Evolutionary conservation across 2,888 invertebrate species (phyloP).

Genomic region (Drosophila sordidula): DNA sequence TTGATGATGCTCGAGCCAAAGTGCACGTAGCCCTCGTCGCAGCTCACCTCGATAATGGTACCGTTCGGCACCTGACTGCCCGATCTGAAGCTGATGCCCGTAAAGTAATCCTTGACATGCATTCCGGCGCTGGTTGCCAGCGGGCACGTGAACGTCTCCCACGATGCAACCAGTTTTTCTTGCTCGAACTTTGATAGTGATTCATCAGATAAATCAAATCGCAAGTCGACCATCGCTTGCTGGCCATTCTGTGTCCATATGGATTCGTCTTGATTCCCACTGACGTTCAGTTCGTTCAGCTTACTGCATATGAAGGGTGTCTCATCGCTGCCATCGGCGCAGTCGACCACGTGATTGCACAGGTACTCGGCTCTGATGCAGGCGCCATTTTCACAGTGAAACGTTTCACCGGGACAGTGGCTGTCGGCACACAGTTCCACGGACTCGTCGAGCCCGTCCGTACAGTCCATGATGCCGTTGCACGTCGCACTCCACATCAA

Average conservation of each 20-base stretch:
- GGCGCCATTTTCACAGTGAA: slow-evolving; percentile 73
- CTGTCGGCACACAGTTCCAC: slow-evolving; percentile 60
- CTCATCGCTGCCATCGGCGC: slow-evolving; percentile 47
- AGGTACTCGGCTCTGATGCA: slow-evolving; percentile 8
- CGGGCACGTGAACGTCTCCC: background rate
- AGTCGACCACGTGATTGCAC: slow-evolving; percentile 38
- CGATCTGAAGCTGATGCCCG: background rate
- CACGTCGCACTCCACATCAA: slow-evolving; percentile 51
- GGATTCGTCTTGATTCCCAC: too few species aligned
- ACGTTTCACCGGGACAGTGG: slow-evolving; percentile 63
- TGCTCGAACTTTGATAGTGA: too few species aligned
- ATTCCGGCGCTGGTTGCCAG: background rate
- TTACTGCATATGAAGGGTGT: slow-evolving; percentile 4
- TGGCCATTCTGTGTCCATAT: background rate
- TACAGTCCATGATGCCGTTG: slow-evolving; percentile 66
- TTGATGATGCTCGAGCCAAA: background rate
- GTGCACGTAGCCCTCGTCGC: slow-evolving; percentile 15
- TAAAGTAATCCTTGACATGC: slow-evolving; percentile 14
- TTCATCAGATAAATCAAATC: too few species aligned
- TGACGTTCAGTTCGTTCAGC: too few species aligned
- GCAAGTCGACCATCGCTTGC: too few species aligned
- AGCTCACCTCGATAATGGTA: slow-evolving; percentile 13
- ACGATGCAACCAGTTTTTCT: background rate
- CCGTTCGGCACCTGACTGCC: slow-evolving; percentile 1
- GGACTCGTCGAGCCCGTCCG: slow-evolving; percentile 71